Base-by-base conservation (phyloP, 1,140 invertebrate genomes). In the Plectrocnemia conspersa region DNA sequence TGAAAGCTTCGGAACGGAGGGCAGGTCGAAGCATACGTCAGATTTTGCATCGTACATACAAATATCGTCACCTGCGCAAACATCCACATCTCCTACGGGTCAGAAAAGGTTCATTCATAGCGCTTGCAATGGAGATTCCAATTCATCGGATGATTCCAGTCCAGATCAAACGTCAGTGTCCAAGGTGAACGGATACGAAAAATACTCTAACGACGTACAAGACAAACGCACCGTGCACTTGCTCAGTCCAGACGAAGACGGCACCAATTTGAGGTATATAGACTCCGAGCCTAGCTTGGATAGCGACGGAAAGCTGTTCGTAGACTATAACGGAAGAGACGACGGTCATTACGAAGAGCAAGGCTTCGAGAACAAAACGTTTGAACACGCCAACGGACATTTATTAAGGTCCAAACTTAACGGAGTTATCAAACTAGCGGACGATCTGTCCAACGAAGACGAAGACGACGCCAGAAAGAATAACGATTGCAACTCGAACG, bases 31-130 rank as follows among this genome's bases (percentile, higher is more conserved):
- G 56, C 73, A 76, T 33, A 74, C 72, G 1, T 74, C 74, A 22
- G 76, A 79, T 62, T 79, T 79, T 55, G 77, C 78, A 44, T 79
- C 77, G 3, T 80, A 78, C 58, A 80, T 80, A 61, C 76, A 78
- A 54, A 71, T 76, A 36, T 76, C 73, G 1, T 70, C 73, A 48
- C 71, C 73, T 0, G 56, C 69, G 18, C n/a, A n/a, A n/a, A 68
- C 69, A 0, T 67, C 68, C 0, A 66, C 68, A 0, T 64, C 65
- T 49, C 63, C 2, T 29, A 13, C 49, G 9, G 24, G 10, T 13
- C 38, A 29, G 18, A 54, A 46, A 15, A 35, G 65, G 33, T 49
- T n/a, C 9, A 11, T 15, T 41, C 27, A 40, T 13, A 27, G 66
- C 13, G 61, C 33, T 2, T 41, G 40, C 40, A 56, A 56, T 23